Evolutionary conservation across 2,113 vertebrate species (phyloP).

Genomic region (Hypocryptadius cinnamomeus): DNA sequence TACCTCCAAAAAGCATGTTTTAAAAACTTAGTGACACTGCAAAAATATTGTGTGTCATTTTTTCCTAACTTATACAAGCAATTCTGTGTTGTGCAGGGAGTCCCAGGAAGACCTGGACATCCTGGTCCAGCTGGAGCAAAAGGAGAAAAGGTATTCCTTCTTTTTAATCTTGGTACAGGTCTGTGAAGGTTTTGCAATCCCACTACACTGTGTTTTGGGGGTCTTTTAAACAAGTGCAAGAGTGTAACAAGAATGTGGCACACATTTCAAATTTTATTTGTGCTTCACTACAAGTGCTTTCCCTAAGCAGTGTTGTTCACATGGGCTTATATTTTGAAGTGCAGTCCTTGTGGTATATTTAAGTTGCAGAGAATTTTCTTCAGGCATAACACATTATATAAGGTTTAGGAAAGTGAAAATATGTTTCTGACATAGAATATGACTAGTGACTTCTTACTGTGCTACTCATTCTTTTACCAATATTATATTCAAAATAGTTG

Average conservation of each 20-base stretch:
- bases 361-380: not conserved
- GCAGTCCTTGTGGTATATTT: not conserved
- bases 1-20: constrained; percentile 37
- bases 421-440: not conserved
- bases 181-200: not conserved
- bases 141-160: constrained; percentile 74
- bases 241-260: not conserved
- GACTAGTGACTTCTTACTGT: not conserved
- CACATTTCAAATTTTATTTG: not conserved
- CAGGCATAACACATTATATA: not conserved
- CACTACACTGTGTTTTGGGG: accelerated
- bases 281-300: not conserved
- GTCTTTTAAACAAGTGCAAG: not conserved
- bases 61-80: not conserved
- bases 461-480: not conserved
- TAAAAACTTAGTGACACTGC: not conserved
- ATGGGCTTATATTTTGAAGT: not conserved
- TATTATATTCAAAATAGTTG: not conserved
- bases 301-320: not conserved
- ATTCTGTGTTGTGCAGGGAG: constrained; percentile 75
- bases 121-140: constrained; percentile 69
- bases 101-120: constrained; percentile 82
- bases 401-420: not conserved
- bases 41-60: not conserved
- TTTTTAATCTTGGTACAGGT: not conserved